Percentiles rank a stretch among this genome's conserved stretches.
phyloP scores from a whole-genome alignment of 2,888 invertebrate species.

The Lobophora halterata region DNA sequence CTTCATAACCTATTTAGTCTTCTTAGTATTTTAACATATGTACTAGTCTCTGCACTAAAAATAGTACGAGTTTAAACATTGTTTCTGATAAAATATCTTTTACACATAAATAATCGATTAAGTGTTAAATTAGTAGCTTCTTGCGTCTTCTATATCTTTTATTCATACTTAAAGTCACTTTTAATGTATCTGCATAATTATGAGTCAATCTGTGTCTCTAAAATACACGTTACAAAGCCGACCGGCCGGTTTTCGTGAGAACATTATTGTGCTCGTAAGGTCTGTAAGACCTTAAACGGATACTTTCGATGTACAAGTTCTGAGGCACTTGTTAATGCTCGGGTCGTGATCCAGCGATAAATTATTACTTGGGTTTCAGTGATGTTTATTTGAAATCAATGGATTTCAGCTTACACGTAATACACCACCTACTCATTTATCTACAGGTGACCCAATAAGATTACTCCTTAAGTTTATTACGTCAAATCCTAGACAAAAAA shows the following conservation, averaged over 20 bases:
- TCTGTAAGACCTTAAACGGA: conserved; percentile 40
- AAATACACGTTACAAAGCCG: conserved; percentile 42
- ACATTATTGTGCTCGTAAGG: conserved; percentile 40
- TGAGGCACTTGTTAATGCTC: conserved; percentile 31
- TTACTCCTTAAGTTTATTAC: too few species aligned
- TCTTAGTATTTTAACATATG: conserved; percentile 9
- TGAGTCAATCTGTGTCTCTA: conserved; percentile 21
- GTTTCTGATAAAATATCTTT: too few species aligned
- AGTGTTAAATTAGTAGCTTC: too few species aligned
- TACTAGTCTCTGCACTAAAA: too few species aligned
- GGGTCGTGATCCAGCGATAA: conserved; percentile 8
- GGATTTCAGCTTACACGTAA: too few species aligned
- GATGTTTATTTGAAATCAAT: too few species aligned
- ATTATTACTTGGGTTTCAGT: not conserved
- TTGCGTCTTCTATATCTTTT: conserved; percentile 1
- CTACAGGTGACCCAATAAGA: too few species aligned
- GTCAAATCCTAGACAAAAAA: too few species aligned
- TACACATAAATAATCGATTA: too few species aligned
- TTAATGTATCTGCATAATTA: conserved; percentile 13
- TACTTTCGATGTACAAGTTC: conserved; percentile 40
- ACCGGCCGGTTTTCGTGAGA: conserved; percentile 54
- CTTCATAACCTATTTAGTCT: conserved; percentile 10
- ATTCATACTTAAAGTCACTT: conserved; percentile 18
- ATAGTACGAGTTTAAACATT: too few species aligned
- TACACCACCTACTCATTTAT: too few species aligned